Percentiles rank a stretch among this genome's conserved stretches.
Evolutionary conservation across 2,888 invertebrate genomes (phyloP).

Genomic region (Oligia fasciuncula): DNA sequence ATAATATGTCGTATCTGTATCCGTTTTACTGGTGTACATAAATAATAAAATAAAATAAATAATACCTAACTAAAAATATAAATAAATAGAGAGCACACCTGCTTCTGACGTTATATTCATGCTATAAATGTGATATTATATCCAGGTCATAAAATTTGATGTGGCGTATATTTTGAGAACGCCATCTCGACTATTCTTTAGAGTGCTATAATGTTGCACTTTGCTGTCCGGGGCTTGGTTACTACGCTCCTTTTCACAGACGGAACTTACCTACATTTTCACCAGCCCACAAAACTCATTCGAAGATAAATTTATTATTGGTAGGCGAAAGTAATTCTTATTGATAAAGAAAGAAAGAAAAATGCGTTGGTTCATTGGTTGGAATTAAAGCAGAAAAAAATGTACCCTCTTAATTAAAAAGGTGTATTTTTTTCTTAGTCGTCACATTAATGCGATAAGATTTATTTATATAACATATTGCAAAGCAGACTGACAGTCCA

Average conservation of each 20-base stretch:
- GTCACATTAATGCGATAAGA: not conserved
- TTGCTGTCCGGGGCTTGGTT: not conserved
- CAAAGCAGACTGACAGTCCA: not conserved
- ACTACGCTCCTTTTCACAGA: not conserved
- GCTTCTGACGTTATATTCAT: not conserved
- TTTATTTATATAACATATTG: not conserved
- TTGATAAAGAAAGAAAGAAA: not conserved
- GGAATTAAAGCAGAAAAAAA: not conserved
- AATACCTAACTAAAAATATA: not conserved
- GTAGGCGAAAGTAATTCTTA: not conserved
- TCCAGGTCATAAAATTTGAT: slow-evolving; percentile 29
- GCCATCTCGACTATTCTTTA: slow-evolving; percentile 20
- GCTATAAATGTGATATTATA: slow-evolving; percentile 35
- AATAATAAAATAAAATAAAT: not conserved
- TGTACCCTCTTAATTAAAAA: not conserved
- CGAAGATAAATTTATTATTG: not conserved
- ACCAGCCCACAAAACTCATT: not conserved
- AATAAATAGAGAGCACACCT: not conserved
- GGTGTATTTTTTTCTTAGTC: not conserved
- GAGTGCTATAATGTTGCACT: slow-evolving; percentile 16
- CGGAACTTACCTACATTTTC: not conserved
- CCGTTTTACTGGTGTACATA: not conserved
- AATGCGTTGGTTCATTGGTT: not conserved
- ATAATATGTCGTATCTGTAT: not conserved
- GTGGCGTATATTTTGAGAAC: slow-evolving; percentile 42